Conservation (phyloP, 2,797 vertebrate species). For the Onychomys leucogaster region DNA sequence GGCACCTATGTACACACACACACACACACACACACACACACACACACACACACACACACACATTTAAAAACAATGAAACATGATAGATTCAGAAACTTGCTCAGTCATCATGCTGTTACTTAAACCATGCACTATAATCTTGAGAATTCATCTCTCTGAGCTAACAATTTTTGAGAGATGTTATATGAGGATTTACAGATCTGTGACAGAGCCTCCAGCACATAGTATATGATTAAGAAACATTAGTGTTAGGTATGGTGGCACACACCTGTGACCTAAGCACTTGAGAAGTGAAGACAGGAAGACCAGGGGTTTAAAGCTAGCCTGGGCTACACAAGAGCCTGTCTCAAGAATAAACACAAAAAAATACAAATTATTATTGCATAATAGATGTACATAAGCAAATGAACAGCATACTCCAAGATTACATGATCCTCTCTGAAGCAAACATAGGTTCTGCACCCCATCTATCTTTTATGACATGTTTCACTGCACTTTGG, state of each 20-base stretch:
- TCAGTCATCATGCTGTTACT: background rate
- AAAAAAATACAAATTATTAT: background rate
- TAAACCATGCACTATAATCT: background rate
- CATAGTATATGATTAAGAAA: background rate
- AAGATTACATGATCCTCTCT: too few relatives aligned
- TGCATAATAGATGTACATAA: background rate
- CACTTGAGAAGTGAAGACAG: background rate
- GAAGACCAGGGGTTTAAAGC: background rate
- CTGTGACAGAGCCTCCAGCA: background rate
- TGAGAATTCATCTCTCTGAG: background rate
- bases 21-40: background rate
- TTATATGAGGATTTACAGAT: background rate
- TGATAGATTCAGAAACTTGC: background rate
- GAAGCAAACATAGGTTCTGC: background rate
- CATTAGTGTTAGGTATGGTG: background rate
- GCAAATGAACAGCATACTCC: background rate
- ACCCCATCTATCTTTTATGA: background rate
- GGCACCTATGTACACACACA: fast-evolving
- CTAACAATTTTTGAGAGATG: background rate
- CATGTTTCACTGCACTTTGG: background rate
- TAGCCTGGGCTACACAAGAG: background rate
- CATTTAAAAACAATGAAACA: background rate
- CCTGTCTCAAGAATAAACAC: background rate
- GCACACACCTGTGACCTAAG: background rate
- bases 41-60: background rate